A percentile compares a stretch with the other conserved stretches of the same genome.
Evolutionary conservation across 2,888 invertebrate species (phyloP).

Genomic region (Cephus pulcher): DNA sequence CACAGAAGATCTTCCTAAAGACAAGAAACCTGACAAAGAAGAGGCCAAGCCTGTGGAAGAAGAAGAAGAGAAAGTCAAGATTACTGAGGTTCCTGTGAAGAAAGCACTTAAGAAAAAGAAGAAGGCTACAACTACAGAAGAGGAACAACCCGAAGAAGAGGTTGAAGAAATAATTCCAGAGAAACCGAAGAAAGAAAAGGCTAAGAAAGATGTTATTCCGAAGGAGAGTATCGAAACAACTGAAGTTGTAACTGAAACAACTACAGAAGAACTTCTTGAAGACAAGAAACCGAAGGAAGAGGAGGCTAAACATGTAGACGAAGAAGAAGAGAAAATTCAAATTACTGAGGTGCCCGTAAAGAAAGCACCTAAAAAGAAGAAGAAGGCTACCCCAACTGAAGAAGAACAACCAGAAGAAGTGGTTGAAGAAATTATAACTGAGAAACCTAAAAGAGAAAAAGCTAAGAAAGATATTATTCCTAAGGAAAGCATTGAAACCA

Average conservation of each 20-base stretch:
- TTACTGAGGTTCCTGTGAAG: constrained; percentile 22
- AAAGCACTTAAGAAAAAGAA: constrained; percentile 42
- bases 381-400: constrained; percentile 31
- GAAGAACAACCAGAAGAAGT: constrained; percentile 38
- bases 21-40: constrained; percentile 25
- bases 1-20: constrained; percentile 21
- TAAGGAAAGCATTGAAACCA: constrained; percentile 34
- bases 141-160: constrained; percentile 36
- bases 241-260: constrained; percentile 38
- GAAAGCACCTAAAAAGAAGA: constrained; percentile 43
- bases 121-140: constrained; percentile 31
- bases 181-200: constrained; percentile 32
- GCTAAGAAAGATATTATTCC: constrained; percentile 34
- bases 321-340: constrained; percentile 25
- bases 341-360: constrained; percentile 19
- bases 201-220: constrained; percentile 31
- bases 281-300: constrained; percentile 25
- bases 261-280: constrained; percentile 20
- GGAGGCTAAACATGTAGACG: constrained; percentile 25
- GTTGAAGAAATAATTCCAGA: constrained; percentile 7
- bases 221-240: constrained; percentile 34
- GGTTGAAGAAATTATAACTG: constrained; percentile 2
- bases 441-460: constrained; percentile 30
- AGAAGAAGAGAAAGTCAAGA: constrained; percentile 23
- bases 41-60: constrained; percentile 27